phyloP scores from a whole-genome alignment of 2,113 vertebrate species.

The Oenanthe oenanthe region DNA sequence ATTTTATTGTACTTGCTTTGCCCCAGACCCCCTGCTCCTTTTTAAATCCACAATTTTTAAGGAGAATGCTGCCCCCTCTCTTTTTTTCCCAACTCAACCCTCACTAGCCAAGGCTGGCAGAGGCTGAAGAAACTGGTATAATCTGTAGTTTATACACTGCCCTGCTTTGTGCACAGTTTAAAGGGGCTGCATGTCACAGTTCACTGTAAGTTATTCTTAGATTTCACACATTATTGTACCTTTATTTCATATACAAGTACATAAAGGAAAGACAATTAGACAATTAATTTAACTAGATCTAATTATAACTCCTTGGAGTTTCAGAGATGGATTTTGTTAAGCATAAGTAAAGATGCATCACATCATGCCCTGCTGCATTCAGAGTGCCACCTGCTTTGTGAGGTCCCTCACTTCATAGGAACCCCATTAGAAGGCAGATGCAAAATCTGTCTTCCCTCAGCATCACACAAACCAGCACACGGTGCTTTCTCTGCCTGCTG shows the following conservation, averaged over 20 bases:
- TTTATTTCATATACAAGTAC: background rate
- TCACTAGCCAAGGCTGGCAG: background rate
- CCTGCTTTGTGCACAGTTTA: background rate
- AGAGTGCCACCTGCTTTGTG: background rate
- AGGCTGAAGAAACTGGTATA: background rate
- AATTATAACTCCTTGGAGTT: background rate
- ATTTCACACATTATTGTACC: background rate
- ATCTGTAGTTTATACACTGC: background rate
- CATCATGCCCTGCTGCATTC: background rate
- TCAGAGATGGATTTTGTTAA: background rate
- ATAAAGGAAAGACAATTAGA: background rate
- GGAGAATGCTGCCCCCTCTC: background rate
- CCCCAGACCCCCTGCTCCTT: background rate
- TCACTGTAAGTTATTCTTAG: background rate
- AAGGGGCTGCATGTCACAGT: background rate
- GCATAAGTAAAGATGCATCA: background rate
- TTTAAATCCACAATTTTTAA: background rate
- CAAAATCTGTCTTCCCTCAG: background rate
- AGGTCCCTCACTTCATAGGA: background rate
- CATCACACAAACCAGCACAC: background rate
- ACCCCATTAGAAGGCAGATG: background rate
- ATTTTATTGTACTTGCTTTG: background rate
- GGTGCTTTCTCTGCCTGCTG: background rate
- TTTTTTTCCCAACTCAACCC: background rate
- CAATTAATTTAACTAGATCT: background rate